These are phyloP conservation scores for Zoanthus solanderi DNA, from an alignment of 92 coral and sea anemone genomes.

Conservation along the genomic window DNA sequence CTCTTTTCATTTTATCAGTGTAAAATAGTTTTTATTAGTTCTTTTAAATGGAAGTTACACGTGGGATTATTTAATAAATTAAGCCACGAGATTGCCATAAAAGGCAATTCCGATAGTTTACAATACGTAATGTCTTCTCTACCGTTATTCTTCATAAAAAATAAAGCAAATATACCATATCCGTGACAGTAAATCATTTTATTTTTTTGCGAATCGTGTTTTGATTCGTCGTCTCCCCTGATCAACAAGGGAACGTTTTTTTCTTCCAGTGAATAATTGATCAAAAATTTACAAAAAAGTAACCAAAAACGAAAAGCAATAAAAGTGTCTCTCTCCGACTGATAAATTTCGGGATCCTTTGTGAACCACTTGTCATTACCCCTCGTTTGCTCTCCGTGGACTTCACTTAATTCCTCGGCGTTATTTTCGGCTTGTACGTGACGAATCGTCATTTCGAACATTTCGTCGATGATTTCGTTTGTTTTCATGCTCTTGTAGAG, in stretches of 20 bases:
- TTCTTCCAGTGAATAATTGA: neutral
- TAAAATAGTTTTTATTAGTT: too few relatives aligned
- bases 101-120: neutral
- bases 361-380: neutral
- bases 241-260: neutral
- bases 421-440: neutral
- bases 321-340: neutral
- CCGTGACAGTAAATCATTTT: neutral
- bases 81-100: neutral
- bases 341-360: neutral
- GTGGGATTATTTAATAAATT: neutral
- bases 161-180: neutral
- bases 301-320: neutral
- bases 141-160: neutral
- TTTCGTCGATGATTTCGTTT: neutral
- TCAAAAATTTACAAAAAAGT: neutral
- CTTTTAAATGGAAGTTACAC: neutral
- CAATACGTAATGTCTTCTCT: constrained; percentile 1
- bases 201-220: neutral
- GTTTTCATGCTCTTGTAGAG: neutral
- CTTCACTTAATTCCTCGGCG: neutral
- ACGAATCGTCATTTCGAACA: neutral
- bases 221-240: neutral
- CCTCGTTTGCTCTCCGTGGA: neutral
- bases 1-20: neutral